Evolutionary conservation across 2,113 vertebrate species (phyloP).

Genomic region (Aphyosemion australe): DNA sequence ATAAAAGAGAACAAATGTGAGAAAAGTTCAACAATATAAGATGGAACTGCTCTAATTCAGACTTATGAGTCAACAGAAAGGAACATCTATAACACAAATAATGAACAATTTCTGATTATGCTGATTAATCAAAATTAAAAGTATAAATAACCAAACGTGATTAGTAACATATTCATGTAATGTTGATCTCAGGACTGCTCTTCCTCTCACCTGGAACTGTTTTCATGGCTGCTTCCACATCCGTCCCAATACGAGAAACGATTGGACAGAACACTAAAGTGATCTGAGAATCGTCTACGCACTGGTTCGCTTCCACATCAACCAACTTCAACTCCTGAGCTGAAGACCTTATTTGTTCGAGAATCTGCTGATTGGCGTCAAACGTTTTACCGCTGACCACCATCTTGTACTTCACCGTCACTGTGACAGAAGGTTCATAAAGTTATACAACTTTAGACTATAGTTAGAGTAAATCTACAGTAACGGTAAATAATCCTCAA

Average conservation of each 20-base stretch:
- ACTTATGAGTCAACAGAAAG: no score
- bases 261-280: conserved; percentile 58
- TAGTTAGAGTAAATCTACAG: neutral
- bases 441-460: neutral
- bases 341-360: neutral
- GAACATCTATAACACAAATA: no score
- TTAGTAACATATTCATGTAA: rapidly evolving
- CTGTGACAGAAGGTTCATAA: neutral
- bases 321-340: neutral
- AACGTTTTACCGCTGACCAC: conserved; percentile 30
- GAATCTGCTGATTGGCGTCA: neutral
- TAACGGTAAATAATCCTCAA: no score
- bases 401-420: conserved; percentile 19
- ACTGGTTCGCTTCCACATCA: rapidly evolving
- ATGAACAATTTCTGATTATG: no score
- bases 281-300: rapidly evolving
- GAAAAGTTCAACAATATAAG: neutral
- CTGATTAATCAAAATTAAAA: neutral
- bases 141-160: neutral
- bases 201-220: conserved; percentile 33
- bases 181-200: neutral
- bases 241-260: conserved; percentile 15
- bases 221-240: neutral
- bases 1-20: rapidly evolving
- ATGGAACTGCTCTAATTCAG: neutral